These are phyloP conservation scores for Drosophila peninsularis DNA, from an alignment of 2,888 invertebrate genomes.

Conservation along the genomic window DNA sequence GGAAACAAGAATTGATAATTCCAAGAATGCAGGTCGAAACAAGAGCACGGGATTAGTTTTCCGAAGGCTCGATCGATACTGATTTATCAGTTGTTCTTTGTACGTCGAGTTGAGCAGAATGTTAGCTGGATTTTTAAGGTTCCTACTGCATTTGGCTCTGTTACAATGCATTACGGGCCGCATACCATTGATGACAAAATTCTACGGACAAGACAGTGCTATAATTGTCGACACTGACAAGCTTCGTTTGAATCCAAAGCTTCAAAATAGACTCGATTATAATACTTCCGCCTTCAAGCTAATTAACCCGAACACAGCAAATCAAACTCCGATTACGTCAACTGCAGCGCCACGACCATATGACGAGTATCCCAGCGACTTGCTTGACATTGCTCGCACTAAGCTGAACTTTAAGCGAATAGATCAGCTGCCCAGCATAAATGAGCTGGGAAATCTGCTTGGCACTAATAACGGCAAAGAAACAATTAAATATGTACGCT, in stretches of 20 bases:
- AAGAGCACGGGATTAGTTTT: neutral
- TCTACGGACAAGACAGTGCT: slow-evolving; percentile 68
- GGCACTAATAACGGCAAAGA: slow-evolving; percentile 73
- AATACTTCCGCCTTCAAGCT: slow-evolving; percentile 68
- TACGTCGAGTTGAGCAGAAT: slow-evolving; percentile 48
- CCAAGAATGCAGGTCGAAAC: slow-evolving; percentile 13
- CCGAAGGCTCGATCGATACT: neutral
- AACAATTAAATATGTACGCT: slow-evolving; percentile 76
- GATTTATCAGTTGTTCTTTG: slow-evolving; percentile 59
- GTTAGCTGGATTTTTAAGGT: slow-evolving; percentile 29
- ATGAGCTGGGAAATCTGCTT: slow-evolving; percentile 73
- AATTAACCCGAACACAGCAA: slow-evolving; percentile 35
- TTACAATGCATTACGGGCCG: slow-evolving; percentile 47
- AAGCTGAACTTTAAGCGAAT: slow-evolving; percentile 74
- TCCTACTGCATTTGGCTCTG: slow-evolving; percentile 46
- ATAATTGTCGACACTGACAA: slow-evolving; percentile 63
- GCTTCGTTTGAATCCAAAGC: slow-evolving; percentile 35
- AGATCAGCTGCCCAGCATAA: slow-evolving; percentile 75
- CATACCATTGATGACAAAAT: slow-evolving; percentile 46
- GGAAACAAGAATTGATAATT: slow-evolving; percentile 40
- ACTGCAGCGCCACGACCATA: slow-evolving; percentile 20
- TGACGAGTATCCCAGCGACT: slow-evolving; percentile 75
- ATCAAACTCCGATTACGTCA: slow-evolving; percentile 5
- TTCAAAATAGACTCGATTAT: slow-evolving; percentile 58
- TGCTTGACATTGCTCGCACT: slow-evolving; percentile 74